Percentiles rank a stretch among this genome's conserved stretches.
Conservation (phyloP, 2,888 invertebrate species). For the Belgica antarctica region DNA sequence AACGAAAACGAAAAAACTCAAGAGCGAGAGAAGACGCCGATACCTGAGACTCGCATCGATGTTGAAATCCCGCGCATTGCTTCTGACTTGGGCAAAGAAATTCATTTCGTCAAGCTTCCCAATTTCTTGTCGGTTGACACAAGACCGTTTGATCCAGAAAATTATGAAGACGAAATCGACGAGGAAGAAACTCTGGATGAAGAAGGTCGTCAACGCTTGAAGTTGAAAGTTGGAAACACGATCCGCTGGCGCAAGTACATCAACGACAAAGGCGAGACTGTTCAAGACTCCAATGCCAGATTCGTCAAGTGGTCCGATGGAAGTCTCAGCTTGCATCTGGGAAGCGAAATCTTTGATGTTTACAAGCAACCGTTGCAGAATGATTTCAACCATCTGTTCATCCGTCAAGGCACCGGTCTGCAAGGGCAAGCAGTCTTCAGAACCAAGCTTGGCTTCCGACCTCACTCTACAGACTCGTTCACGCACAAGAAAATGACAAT, state of each 20-base stretch:
- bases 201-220: constrained; percentile 83
- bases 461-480: constrained; percentile 97
- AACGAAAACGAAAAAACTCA: constrained; percentile 61
- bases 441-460: constrained; percentile 94
- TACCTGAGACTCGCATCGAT: constrained; percentile 91
- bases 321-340: constrained; percentile 93
- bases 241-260: constrained; percentile 88
- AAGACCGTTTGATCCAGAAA: constrained; percentile 88
- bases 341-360: constrained; percentile 97
- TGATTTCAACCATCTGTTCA: constrained; percentile 96
- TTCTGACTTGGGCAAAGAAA: constrained; percentile 85
- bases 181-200: constrained; percentile 97
- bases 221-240: constrained; percentile 95
- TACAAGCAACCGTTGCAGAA: constrained; percentile 91
- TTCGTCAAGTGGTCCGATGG: constrained; percentile 98
- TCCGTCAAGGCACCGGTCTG: constrained; percentile 95
- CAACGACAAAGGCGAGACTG: constrained; percentile 75
- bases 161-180: constrained; percentile 98
- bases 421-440: constrained; percentile 97
- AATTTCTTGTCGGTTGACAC: constrained; percentile 98
- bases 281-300: constrained; percentile 90
- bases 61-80: constrained; percentile 95
- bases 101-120: constrained; percentile 95
- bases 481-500: constrained; percentile 99
- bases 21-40: constrained; percentile 72